phyloP scores from a whole-genome alignment of 2,797 vertebrate genomes.

The Hephaestus fuliginosus region DNA sequence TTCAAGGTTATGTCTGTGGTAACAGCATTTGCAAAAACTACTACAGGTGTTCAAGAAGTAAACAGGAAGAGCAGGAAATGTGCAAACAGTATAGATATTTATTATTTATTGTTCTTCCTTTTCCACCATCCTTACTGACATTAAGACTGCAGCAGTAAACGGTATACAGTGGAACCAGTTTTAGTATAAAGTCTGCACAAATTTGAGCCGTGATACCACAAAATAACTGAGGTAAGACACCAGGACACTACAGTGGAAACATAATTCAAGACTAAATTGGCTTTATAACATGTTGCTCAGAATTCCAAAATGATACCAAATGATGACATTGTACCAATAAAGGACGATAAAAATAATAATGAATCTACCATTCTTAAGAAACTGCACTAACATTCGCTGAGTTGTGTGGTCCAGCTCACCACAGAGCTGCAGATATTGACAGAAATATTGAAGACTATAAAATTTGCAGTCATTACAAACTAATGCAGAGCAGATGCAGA shows the following conservation, averaged over 20 bases:
- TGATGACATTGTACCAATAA: background rate
- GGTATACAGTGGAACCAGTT: background rate
- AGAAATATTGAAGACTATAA: constrained; percentile 1
- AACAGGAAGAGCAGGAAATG: constrained; percentile 24
- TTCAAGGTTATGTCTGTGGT: background rate
- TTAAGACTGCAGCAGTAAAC: background rate
- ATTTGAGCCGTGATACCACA: background rate
- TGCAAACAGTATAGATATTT: background rate
- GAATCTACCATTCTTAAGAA: background rate
- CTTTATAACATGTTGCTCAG: background rate
- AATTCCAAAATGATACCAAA: background rate
- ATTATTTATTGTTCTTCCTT: background rate
- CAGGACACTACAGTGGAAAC: background rate
- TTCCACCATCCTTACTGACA: background rate
- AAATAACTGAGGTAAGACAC: background rate
- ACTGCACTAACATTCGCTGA: constrained; percentile 14
- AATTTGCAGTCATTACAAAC: constrained; percentile 23
- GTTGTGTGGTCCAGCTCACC: background rate
- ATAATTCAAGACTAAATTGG: background rate
- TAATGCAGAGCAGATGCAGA: constrained; percentile 42
- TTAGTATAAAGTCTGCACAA: background rate
- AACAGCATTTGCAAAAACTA: constrained; percentile 24
- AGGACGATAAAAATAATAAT: background rate
- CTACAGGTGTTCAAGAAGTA: constrained; percentile 6
- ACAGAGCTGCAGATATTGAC: constrained; percentile 14